phyloP scores from a whole-genome alignment of 2,113 vertebrate genomes.

The Abramis brama region DNA sequence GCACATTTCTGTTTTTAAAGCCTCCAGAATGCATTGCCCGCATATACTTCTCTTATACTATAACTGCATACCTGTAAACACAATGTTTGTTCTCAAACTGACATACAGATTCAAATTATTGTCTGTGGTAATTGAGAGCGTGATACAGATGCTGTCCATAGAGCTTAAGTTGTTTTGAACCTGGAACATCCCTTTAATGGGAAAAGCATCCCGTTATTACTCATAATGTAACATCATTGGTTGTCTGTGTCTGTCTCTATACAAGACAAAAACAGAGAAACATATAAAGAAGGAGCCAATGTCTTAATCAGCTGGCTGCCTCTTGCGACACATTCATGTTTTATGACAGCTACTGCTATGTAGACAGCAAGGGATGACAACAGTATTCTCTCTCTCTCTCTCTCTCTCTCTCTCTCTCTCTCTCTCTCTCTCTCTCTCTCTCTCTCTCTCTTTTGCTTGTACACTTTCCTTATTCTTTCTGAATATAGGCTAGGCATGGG shows the following conservation, averaged over 20 bases:
- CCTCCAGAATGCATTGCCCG: neutral
- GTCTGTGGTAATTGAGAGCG: neutral
- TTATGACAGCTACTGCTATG: slow-evolving; percentile 6
- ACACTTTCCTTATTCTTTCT: neutral
- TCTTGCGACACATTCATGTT: neutral
- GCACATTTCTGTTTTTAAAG: neutral
- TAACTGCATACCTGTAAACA: neutral
- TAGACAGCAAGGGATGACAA: neutral
- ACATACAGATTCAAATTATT: neutral
- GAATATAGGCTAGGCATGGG: neutral
- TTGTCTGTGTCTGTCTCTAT: neutral
- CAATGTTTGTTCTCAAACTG: neutral
- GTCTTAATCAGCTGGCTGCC: neutral
- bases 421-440: too few relatives aligned
- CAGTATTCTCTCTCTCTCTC: neutral
- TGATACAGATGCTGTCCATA: neutral
- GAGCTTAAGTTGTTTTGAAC: neutral
- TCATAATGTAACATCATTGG: neutral
- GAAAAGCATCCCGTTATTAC: neutral
- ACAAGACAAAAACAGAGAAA: neutral
- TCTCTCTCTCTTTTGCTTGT: neutral
- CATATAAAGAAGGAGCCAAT: neutral
- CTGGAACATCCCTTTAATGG: neutral
- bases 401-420: neutral
- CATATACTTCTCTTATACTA: neutral